Evolutionary conservation across 1,140 invertebrate genomes (phyloP).

Genomic region (Achatina immaculata): DNA sequence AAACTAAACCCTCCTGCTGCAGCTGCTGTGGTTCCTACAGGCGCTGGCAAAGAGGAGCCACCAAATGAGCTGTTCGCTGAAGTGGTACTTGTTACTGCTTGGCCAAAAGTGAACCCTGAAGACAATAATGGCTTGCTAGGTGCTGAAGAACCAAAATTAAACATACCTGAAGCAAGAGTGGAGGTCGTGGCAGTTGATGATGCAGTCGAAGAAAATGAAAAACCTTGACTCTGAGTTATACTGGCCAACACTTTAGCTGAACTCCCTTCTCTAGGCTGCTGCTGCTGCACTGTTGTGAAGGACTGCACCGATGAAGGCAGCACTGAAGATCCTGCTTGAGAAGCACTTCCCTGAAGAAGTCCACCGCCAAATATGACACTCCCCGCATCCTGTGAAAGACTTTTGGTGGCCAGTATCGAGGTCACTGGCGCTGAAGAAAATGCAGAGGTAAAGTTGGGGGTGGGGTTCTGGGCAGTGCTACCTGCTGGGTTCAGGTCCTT

Average conservation of each 20-base stretch:
- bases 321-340: background rate
- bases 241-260: background rate
- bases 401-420: background rate
- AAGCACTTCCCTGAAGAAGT: background rate
- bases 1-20: background rate
- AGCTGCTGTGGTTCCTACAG: background rate
- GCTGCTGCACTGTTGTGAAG: background rate
- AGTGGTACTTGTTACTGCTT: background rate
- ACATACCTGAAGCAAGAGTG: background rate
- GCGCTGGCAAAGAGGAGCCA: background rate
- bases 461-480: background rate
- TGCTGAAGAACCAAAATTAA: background rate
- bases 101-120: background rate
- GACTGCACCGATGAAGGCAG: background rate
- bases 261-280: background rate
- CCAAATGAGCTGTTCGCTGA: background rate
- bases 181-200: background rate
- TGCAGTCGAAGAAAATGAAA: background rate
- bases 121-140: background rate
- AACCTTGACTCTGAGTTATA: background rate
- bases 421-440: background rate
- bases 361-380: background rate
- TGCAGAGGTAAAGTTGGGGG: background rate
- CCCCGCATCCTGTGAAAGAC: background rate
- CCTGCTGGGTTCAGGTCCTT: background rate